Evolutionary conservation across 2,797 vertebrate genomes (phyloP).

Genomic region (Sylvia borin): DNA sequence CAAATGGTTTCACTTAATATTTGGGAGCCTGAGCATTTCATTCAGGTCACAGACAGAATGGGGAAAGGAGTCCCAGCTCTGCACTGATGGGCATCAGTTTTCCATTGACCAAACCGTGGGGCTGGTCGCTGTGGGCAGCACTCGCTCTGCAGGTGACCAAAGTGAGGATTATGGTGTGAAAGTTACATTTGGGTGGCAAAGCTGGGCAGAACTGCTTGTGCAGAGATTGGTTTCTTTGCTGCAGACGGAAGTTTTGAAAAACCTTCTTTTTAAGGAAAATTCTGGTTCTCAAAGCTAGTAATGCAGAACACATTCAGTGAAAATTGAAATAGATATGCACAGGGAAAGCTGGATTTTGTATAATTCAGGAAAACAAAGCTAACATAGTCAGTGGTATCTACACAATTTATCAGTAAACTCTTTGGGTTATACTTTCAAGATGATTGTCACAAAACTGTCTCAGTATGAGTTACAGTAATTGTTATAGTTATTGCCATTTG

Average conservation of each 20-base stretch:
- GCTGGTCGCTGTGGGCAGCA: not conserved
- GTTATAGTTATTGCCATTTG: not conserved
- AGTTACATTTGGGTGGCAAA: not conserved
- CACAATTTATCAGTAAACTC: not conserved
- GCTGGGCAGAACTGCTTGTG: not conserved
- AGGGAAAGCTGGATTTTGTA: not conserved
- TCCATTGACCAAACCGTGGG: fast-evolving
- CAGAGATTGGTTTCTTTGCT: not conserved
- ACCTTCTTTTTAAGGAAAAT: not conserved
- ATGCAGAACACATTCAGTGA: not conserved
- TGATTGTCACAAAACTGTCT: not conserved
- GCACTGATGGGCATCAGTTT: not conserved
- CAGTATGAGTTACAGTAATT: not conserved
- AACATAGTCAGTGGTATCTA: not conserved
- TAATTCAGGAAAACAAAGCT: not conserved
- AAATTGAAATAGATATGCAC: not conserved
- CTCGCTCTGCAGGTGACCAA: not conserved
- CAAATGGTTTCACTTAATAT: slow-evolving; percentile 18
- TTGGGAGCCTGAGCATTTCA: not conserved
- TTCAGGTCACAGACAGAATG: not conserved
- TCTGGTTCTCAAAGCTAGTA: not conserved
- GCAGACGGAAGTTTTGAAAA: not conserved
- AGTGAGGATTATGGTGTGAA: fast-evolving
- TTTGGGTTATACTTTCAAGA: not conserved
- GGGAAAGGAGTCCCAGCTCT: not conserved